Base-by-base conservation (phyloP, 2,888 invertebrate genomes). In the Pteria penguin region DNA sequence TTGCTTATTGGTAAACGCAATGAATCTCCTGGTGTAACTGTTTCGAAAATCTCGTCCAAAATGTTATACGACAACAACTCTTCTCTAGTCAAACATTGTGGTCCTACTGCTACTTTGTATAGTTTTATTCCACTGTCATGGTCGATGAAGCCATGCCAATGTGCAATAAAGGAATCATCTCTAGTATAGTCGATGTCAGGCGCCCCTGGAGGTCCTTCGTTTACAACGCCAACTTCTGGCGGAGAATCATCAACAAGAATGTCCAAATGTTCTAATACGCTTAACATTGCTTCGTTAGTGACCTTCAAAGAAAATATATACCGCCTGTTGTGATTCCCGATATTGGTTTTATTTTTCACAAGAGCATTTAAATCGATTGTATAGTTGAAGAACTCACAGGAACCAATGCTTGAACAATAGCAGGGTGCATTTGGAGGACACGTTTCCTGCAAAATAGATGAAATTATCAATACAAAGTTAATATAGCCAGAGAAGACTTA, bases 241-340 rank as follows among this genome's bases (percentile, higher is more conserved):
- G 84, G 83, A 0, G 88, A 86, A 4, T 80, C 82, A 60, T 87
- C 88, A 27, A 87, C 80, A 11, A 84, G 66, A 18, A 88, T 82
- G 36, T 84, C 80, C 1, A 85, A 11, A 29, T 78, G 79, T 26
- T 82, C 78, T 14, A 75, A 60, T 11, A 76, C 76, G 18, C 55
- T 22, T 22, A 88, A 76, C 4, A 62, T 45, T 4, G 87, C 87
- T 18, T 80, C 73, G 63, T 88, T 88, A 31, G 81, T 85, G 8
- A 76, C 85, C 31, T 73, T 79, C 4, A 88, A 58, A 3, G 80
- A 80, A 54, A 86, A 79, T 67, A 71, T 82, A 69, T 86, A 86
- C 55, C 78, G 76, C n/a, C 85, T 72, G 70, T 88, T 86, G 67
- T 88, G 87, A 26, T 83, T 72, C 11, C 85, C 86, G 3, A 36